A percentile compares a stretch with the other conserved stretches of the same genome.
These are phyloP conservation scores for Lepetodrilus schrolli DNA, from an alignment of 2,888 invertebrate species.

Conservation along the genomic window DNA sequence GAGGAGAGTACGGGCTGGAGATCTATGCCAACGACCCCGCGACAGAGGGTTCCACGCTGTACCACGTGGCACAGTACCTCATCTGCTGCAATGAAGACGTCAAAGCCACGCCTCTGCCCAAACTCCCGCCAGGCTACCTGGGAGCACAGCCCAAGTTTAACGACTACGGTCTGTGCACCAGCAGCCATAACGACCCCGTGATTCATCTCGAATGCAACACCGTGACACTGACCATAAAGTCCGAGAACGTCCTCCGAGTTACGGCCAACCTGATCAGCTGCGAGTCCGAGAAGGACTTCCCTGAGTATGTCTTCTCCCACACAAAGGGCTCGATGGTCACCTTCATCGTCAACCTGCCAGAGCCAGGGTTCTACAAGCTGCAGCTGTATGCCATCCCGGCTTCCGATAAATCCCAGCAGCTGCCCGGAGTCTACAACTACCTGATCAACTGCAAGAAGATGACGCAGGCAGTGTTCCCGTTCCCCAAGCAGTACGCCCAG, in stretches of 20 bases:
- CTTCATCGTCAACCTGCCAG: slow-evolving; percentile 67
- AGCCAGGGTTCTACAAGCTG: slow-evolving; percentile 74
- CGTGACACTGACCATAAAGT: slow-evolving; percentile 63
- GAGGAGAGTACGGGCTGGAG: slow-evolving; percentile 74
- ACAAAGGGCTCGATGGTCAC: slow-evolving; percentile 58
- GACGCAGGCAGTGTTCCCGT: slow-evolving; percentile 60
- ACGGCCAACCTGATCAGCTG: slow-evolving; percentile 74
- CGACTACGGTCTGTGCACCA: slow-evolving; percentile 68
- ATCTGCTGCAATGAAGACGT: slow-evolving; percentile 72
- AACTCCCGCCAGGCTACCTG: slow-evolving; percentile 73
- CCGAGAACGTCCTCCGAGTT: slow-evolving; percentile 68
- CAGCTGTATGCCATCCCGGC: slow-evolving; percentile 73
- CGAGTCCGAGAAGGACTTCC: slow-evolving; percentile 64
- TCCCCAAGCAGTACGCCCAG: slow-evolving; percentile 76
- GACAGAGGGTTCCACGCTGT: slow-evolving; percentile 72
- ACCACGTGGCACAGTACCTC: slow-evolving; percentile 74
- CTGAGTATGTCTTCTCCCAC: slow-evolving; percentile 73
- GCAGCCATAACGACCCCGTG: slow-evolving; percentile 72
- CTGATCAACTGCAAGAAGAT: slow-evolving; percentile 70
- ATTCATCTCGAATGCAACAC: slow-evolving; percentile 70
- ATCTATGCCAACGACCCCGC: slow-evolving; percentile 75
- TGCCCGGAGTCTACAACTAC: slow-evolving; percentile 76
- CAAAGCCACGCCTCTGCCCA: slow-evolving; percentile 69
- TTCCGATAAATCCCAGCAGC: slow-evolving; percentile 69
- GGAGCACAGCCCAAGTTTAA: slow-evolving; percentile 74